phyloP scores from a whole-genome alignment of 2,888 invertebrate species.

The Macrophya alboannulata region DNA sequence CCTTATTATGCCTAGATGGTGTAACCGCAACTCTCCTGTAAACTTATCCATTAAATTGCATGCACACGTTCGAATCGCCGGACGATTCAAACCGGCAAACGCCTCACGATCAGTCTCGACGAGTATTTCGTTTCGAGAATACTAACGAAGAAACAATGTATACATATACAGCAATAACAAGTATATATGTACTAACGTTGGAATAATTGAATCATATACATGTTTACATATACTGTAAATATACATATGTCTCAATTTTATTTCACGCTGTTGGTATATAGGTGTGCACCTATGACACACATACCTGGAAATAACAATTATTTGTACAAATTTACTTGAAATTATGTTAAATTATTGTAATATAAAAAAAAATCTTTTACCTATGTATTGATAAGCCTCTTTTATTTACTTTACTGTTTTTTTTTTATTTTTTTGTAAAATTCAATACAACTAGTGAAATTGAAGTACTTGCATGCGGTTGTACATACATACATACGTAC shows the following conservation, averaged over 20 bases:
- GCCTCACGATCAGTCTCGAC: conserved; percentile 33
- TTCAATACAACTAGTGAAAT: background rate
- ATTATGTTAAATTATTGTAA: background rate
- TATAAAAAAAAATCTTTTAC: background rate
- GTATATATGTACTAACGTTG: background rate
- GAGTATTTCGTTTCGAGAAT: conserved; percentile 51
- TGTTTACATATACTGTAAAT: background rate
- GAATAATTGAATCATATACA: conserved; percentile 23
- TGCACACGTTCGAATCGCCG: conserved; percentile 45
- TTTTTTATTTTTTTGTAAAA: background rate
- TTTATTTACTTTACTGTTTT: too few species aligned
- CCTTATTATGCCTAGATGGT: background rate
- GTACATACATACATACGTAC: background rate
- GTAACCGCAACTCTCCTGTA: conserved; percentile 27
- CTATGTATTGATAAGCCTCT: background rate
- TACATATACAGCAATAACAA: background rate
- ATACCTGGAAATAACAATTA: background rate
- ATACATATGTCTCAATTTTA: background rate
- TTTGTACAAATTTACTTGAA: background rate
- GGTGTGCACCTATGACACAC: too few species aligned
- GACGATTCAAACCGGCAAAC: conserved; percentile 46
- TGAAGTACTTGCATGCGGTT: background rate
- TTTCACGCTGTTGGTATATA: too few species aligned
- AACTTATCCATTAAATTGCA: conserved; percentile 49
- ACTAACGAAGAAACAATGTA: conserved; percentile 29